Evolutionary conservation across 2,888 invertebrate species (phyloP).

Genomic region (Pomacea canaliculata): DNA sequence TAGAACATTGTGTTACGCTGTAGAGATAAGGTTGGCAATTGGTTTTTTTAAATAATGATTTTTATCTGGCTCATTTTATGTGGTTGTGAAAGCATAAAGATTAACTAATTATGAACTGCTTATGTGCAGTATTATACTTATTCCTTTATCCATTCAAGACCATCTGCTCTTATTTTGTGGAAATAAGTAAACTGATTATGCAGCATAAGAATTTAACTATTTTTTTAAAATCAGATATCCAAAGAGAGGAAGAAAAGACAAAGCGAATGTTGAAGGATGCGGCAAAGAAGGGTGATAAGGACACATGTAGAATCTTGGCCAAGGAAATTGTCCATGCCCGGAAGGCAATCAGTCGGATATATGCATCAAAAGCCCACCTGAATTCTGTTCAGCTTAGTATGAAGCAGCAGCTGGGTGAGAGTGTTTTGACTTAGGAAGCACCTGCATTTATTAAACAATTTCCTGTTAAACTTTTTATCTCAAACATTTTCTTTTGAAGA

Average conservation of each 20-base stretch:
- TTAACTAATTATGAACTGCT: too few species aligned
- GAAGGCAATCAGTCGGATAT: slow-evolving; percentile 87
- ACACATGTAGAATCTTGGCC: slow-evolving; percentile 92
- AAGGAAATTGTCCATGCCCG: slow-evolving; percentile 91
- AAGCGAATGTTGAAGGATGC: slow-evolving; percentile 94
- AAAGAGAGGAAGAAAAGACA: slow-evolving; percentile 97
- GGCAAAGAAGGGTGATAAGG: slow-evolving; percentile 93
- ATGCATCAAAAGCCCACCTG: slow-evolving; percentile 96
- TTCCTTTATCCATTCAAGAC: too few species aligned
- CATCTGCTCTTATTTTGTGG: too few species aligned
- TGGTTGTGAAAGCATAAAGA: too few species aligned
- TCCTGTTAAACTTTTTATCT: background rate
- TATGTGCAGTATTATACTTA: too few species aligned
- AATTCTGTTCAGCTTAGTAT: slow-evolving; percentile 97
- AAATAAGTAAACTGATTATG: too few species aligned
- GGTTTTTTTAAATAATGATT: too few species aligned
- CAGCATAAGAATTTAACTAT: background rate
- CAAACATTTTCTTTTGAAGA: too few species aligned
- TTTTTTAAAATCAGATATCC: slow-evolving; percentile 78
- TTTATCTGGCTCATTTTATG: too few species aligned
- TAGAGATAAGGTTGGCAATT: too few species aligned
- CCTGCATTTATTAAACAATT: background rate
- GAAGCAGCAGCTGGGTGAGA: slow-evolving; percentile 93
- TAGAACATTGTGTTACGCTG: too few species aligned
- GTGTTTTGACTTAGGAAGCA: background rate